phyloP scores from a whole-genome alignment of 2,888 invertebrate genomes.

The Campaea margaritaria region DNA sequence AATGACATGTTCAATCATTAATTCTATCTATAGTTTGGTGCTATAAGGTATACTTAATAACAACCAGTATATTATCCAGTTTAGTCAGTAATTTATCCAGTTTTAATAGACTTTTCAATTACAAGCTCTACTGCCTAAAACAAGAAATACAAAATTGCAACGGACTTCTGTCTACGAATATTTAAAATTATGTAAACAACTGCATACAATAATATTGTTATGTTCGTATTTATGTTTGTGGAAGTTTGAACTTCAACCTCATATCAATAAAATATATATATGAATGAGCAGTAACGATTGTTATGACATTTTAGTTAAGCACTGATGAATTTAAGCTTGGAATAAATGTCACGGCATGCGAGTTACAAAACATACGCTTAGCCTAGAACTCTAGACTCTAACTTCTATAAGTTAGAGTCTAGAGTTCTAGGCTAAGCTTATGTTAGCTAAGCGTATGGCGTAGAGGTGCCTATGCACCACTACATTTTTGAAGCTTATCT shows the following conservation, averaged over 20 bases:
- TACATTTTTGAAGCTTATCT: no score
- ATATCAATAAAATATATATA: background rate
- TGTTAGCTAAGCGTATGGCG: no score
- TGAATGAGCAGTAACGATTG: background rate
- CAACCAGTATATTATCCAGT: no score
- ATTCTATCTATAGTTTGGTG: no score
- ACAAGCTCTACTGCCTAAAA: constrained; percentile 1
- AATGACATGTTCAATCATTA: no score
- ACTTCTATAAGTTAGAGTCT: no score
- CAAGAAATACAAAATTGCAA: constrained; percentile 11
- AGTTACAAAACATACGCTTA: background rate
- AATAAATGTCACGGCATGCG: constrained; percentile 6
- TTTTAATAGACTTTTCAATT: background rate
- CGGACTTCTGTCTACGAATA: background rate
- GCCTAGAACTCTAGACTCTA: background rate
- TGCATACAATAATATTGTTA: background rate
- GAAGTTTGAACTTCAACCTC: constrained; percentile 20
- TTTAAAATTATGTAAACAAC: constrained; percentile 18
- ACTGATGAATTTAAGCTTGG: background rate
- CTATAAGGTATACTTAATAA: no score
- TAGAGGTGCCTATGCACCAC: no score
- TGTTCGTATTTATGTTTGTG: background rate
- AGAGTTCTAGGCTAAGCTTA: no score
- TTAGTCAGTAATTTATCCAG: no score
- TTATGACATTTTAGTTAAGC: background rate